A percentile compares a stretch with the other conserved stretches of the same genome.
These are phyloP conservation scores for Tolypeutes matacus DNA, from an alignment of 2,797 vertebrate genomes.

Conservation along the genomic window DNA sequence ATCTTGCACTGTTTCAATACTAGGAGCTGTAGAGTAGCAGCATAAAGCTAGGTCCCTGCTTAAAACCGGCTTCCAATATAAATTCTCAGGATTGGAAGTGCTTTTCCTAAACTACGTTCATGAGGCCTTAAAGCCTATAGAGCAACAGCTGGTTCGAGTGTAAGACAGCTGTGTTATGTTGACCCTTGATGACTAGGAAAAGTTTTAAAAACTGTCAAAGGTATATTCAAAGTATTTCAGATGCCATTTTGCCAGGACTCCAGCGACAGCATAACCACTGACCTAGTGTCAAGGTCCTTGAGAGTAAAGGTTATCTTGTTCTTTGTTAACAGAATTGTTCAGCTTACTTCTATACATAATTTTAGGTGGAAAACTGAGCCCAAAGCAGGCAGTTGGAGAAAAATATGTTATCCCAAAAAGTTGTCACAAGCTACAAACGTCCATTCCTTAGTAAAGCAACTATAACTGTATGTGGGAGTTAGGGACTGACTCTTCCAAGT, in stretches of 20 bases:
- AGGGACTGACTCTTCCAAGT: background rate
- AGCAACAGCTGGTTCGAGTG: background rate
- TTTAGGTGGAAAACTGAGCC: conserved; percentile 36
- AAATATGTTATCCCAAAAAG: background rate
- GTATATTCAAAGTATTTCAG: background rate
- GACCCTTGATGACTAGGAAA: background rate
- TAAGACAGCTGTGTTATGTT: background rate
- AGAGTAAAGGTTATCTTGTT: conserved; percentile 44
- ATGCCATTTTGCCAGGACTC: conserved; percentile 9
- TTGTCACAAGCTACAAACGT: background rate
- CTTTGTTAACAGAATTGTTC: conserved; percentile 27
- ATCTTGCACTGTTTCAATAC: background rate
- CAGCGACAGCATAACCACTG: background rate
- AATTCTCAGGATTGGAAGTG: background rate
- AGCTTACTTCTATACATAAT: background rate
- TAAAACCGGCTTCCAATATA: background rate
- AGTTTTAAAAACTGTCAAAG: conserved; percentile 1
- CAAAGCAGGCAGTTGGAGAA: conserved; percentile 29
- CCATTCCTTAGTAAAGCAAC: conserved; percentile 13
- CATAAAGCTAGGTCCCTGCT: background rate
- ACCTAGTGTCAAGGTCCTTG: background rate
- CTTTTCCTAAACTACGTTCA: background rate
- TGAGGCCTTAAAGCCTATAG: background rate
- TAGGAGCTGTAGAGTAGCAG: background rate
- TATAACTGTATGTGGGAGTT: background rate